Evolutionary conservation across 2,113 vertebrate species (phyloP), one percentile per base, ranked within the genome.

Genomic region (Zosterops hypoxanthus): DNA sequence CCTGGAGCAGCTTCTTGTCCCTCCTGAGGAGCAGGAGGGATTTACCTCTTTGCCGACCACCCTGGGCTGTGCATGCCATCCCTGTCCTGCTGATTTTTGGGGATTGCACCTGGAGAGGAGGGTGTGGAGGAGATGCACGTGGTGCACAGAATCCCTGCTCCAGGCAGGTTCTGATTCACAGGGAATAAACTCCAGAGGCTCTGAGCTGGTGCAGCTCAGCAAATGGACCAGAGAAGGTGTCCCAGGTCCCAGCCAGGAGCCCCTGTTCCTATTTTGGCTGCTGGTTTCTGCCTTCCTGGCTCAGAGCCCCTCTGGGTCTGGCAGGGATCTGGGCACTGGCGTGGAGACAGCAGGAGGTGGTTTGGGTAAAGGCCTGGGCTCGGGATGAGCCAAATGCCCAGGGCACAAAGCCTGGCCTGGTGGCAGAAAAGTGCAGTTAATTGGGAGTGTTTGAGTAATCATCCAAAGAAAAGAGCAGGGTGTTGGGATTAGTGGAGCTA

Each of bases 391-490:
- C 79, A 86, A 33, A 76, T 0, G 5, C 82, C 80, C 0, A 2
- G 50, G 53, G 86, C 71, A 63, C 64, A 33, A 25, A 87, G 65
- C 61, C 63, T 90, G 72, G 65, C 47, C 25, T 42, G 79, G 75
- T 59, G 75, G 65, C 71, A 68, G 75, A 79, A 69, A 65, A 11
- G 46, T 93, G 75, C 76, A 65, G 75, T 29, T 95, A 56, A 79
- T 91, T 88, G 79, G 71, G 56, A 89, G n/a, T 7, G 63, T 76
- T 76, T 53, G 76, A 80, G 71, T 72, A 49, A 82, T 82, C 70
- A 59, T 47, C 52, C 82, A 28, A 21, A n/a, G 75, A 63, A 63
- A 64, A 12, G 70, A 88, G 50, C 22, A 0, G 70, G 59, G 34
- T 49, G 47, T 4, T 73, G 55, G 77, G 78, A 78, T 87, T 88